Percentiles rank a stretch among this genome's conserved stretches.
Evolutionary conservation across 2,888 invertebrate genomes (phyloP).

Genomic region (Cheilosia impressa): DNA sequence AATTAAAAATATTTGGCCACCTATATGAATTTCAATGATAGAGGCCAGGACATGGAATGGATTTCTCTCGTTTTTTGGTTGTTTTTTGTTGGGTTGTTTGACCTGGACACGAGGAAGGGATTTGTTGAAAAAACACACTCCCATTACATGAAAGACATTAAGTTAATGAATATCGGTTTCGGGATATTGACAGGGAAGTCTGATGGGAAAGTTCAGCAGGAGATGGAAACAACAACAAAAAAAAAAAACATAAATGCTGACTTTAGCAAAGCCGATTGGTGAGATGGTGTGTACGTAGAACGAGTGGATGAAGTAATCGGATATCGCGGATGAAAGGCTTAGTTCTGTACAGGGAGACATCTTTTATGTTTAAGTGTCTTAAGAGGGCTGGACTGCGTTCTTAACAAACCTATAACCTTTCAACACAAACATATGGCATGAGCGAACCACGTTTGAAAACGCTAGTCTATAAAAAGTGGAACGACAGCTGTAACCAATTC

Average conservation of each 20-base stretch:
- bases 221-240: neutral
- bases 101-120: neutral
- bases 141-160: constrained; percentile 21
- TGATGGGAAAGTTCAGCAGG: neutral
- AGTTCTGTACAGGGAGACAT: too few relatives aligned
- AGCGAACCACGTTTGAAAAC: too few relatives aligned
- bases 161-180: constrained; percentile 24
- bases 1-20: neutral
- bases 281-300: neutral
- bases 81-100: neutral
- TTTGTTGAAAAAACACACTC: neutral
- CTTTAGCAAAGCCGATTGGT: neutral
- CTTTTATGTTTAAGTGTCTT: too few relatives aligned
- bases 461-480: too few relatives aligned
- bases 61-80: neutral
- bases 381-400: too few relatives aligned
- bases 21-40: constrained; percentile 23
- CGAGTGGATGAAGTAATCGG: neutral
- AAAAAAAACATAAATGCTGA: neutral
- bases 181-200: neutral
- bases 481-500: too few relatives aligned
- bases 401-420: too few relatives aligned
- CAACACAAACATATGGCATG: too few relatives aligned
- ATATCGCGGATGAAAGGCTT: neutral
- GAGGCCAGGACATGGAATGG: neutral